Percentiles rank a stretch among this genome's conserved stretches.
phyloP scores from a whole-genome alignment of 1,140 invertebrate genomes.

The Brachionus asplanchnoidis region DNA sequence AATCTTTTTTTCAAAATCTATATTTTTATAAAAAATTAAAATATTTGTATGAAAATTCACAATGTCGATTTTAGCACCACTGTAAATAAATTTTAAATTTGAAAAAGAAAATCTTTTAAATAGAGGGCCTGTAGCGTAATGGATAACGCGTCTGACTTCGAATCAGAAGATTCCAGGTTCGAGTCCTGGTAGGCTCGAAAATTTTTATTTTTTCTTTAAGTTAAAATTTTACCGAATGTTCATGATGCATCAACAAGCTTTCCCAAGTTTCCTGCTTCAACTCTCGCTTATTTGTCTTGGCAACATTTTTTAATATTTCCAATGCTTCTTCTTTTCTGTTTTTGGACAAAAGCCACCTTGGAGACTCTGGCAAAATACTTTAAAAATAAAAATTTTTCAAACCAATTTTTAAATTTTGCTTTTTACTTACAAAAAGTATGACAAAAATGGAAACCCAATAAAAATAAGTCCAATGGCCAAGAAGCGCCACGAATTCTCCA shows the following conservation, averaged over 20 bases:
- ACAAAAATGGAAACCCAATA: constrained; percentile 31
- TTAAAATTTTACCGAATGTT: constrained; percentile 12
- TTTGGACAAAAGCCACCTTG: constrained; percentile 49
- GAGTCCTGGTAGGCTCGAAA: background rate
- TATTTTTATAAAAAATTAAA: too few relatives aligned
- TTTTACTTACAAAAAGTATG: constrained; percentile 19
- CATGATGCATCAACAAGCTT: background rate
- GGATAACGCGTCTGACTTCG: constrained; percentile 16
- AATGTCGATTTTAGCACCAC: too few relatives aligned
- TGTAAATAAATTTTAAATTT: too few relatives aligned
- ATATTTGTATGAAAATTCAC: too few relatives aligned
- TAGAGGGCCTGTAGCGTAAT: background rate
- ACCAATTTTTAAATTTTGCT: too few relatives aligned
- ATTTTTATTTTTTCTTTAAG: background rate
- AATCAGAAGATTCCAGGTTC: constrained; percentile 19
- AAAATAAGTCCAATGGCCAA: background rate
- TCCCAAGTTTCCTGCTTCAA: constrained; percentile 13
- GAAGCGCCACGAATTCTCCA: background rate
- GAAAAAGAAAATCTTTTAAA: background rate
- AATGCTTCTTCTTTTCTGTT: constrained; percentile 47
- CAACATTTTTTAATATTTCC: constrained; percentile 45
- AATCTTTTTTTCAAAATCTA: too few relatives aligned
- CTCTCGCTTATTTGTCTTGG: constrained; percentile 46
- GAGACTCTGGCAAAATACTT: constrained; percentile 49
- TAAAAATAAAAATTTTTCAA: background rate